Evolutionary conservation across 2,113 vertebrate genomes (phyloP).

Genomic region (Myotis davidii): DNA sequence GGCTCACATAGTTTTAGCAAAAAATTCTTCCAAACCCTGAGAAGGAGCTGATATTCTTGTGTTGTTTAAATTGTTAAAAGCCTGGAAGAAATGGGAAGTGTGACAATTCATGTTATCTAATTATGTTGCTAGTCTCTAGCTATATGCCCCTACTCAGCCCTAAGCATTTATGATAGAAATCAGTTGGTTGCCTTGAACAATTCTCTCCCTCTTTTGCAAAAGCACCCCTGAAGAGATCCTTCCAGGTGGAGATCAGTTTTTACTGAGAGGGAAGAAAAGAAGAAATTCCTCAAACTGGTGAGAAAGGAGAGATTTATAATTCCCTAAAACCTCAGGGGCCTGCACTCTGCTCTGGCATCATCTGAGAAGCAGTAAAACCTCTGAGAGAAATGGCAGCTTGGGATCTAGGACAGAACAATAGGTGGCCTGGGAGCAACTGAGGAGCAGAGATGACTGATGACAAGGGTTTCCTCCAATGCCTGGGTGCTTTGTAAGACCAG

Average conservation of each 20-base stretch:
- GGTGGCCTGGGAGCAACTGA: not conserved
- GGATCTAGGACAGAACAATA: not conserved
- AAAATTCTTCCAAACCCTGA: not conserved
- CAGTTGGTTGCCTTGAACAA: not conserved
- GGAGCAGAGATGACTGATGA: not conserved
- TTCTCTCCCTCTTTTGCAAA: constrained; percentile 22
- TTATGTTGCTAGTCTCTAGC: not conserved
- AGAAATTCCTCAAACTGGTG: not conserved
- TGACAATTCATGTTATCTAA: constrained; percentile 44
- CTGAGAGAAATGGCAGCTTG: not conserved
- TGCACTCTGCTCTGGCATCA: not conserved
- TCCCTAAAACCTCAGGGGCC: not conserved
- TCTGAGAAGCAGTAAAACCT: not conserved
- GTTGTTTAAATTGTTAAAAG: constrained; percentile 4
- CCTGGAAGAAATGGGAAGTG: not conserved
- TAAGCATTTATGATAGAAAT: not conserved
- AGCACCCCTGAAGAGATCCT: constrained; percentile 19
- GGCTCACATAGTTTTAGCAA: not conserved
- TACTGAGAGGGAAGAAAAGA: not conserved
- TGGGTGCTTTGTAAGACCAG: not conserved
- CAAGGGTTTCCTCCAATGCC: not conserved
- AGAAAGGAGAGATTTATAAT: not conserved
- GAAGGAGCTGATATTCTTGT: not conserved
- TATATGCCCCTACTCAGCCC: not conserved
- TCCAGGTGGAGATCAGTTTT: not conserved